A percentile compares a stretch with the other conserved stretches of the same genome.
Conservation (phyloP, 2,888 invertebrate genomes). For the Lumbricus terrestris region DNA sequence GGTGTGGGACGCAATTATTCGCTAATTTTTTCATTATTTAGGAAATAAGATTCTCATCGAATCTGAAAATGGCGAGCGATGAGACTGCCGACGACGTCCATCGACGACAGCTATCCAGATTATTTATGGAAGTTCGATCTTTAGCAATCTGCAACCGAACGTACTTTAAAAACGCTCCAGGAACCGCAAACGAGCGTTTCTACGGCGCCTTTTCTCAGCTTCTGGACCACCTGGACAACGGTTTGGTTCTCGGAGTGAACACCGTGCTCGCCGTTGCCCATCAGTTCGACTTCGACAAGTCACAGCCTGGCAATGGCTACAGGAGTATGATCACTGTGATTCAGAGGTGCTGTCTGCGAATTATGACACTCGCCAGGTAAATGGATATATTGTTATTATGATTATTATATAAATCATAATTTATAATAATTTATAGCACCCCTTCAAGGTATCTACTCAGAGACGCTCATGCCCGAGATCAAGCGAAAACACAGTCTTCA, state of each 20-base stretch:
- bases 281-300: constrained; percentile 77
- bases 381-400: not conserved
- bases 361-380: constrained; percentile 65
- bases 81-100: constrained; percentile 15
- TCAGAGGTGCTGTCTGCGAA: constrained; percentile 74
- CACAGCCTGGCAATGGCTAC: constrained; percentile 88
- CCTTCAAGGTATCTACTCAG: no score
- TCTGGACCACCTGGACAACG: constrained; percentile 68
- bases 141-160: constrained; percentile 51
- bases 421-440: no score
- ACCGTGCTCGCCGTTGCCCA: constrained; percentile 70
- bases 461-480: no score
- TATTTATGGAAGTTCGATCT: constrained; percentile 49
- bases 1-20: not conserved
- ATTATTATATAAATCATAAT: no score
- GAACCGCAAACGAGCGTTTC: constrained; percentile 48
- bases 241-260: constrained; percentile 71
- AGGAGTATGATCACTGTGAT: constrained; percentile 78
- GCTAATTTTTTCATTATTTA: not conserved
- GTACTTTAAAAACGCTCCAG: constrained; percentile 50
- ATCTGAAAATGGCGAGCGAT: not conserved
- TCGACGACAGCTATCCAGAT: constrained; percentile 38
- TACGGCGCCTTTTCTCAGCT: constrained; percentile 50
- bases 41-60: not conserved
- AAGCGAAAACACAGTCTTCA: no score